phyloP scores from a whole-genome alignment of 2,888 invertebrate species.

The Selenia dentaria region DNA sequence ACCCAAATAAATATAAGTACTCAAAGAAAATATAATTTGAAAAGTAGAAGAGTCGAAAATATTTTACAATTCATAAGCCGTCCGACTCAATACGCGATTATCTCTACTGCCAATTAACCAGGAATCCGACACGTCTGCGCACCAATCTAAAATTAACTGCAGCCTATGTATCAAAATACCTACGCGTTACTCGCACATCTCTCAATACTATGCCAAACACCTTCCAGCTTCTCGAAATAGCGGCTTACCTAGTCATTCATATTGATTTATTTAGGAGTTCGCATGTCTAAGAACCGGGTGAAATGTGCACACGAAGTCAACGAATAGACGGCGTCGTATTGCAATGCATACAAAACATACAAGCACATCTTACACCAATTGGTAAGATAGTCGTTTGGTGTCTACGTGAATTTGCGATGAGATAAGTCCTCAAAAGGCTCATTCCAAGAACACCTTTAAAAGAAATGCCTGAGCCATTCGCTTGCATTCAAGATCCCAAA shows the following conservation, averaged over 20 bases:
- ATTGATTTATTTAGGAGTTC: conserved; percentile 69
- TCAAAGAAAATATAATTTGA: conserved; percentile 21
- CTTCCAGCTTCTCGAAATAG: conserved; percentile 82
- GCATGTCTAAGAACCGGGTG: conserved; percentile 42
- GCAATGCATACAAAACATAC: conserved; percentile 28
- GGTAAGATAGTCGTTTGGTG: conserved; percentile 46
- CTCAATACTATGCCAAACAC: conserved; percentile 84
- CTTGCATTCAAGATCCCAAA: conserved; percentile 76
- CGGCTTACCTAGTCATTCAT: conserved; percentile 69
- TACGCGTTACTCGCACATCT: conserved; percentile 82
- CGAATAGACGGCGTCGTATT: conserved; percentile 42
- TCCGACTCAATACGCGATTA: conserved; percentile 69
- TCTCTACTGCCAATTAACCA: conserved; percentile 81
- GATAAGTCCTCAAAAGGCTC: conserved; percentile 50
- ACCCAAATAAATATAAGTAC: background rate
- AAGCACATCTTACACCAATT: conserved; percentile 36
- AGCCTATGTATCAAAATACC: conserved; percentile 84
- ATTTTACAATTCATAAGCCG: conserved; percentile 31
- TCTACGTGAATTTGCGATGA: conserved; percentile 44
- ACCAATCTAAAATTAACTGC: conserved; percentile 84
- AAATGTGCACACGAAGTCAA: conserved; percentile 42
- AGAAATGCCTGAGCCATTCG: conserved; percentile 64
- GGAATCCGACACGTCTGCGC: conserved; percentile 83
- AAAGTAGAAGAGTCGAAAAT: conserved; percentile 9
- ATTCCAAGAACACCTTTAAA: conserved; percentile 71